Conservation (phyloP, 2,797 vertebrate species). For the Xiphophorus birchmanni region DNA sequence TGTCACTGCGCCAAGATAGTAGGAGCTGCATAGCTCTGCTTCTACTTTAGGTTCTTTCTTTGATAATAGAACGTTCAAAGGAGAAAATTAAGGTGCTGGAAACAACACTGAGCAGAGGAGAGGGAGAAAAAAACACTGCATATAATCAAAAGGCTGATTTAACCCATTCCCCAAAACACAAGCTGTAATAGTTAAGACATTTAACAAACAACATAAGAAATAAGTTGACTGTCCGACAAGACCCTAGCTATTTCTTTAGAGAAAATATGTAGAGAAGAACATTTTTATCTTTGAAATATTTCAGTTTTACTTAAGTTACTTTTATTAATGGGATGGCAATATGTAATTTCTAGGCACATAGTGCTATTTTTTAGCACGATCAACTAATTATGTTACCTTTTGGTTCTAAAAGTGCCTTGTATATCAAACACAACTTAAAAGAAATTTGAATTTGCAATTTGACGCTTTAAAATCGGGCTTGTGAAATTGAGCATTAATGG, state of each 20-base stretch:
- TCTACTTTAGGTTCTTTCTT: conserved; percentile 13
- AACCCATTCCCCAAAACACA: not conserved
- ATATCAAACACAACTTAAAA: too few relatives aligned
- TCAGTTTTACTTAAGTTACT: not conserved
- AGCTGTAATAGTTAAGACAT: not conserved
- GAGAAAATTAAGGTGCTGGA: not conserved
- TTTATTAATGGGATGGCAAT: not conserved
- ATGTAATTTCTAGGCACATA: too few relatives aligned
- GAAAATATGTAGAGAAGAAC: not conserved
- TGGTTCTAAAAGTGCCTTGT: too few relatives aligned
- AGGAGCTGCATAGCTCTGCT: conserved; percentile 6
- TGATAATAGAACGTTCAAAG: conserved; percentile 6
- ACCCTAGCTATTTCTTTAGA: not conserved
- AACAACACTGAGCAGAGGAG: conserved; percentile 1
- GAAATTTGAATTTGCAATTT: too few relatives aligned
- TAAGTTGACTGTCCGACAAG: not conserved
- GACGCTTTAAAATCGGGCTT: too few relatives aligned
- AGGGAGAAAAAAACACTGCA: not conserved
- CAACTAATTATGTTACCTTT: too few relatives aligned
- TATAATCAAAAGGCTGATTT: not conserved
- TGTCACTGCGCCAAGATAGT: conserved; percentile 44
- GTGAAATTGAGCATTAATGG: too few relatives aligned
- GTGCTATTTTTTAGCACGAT: too few relatives aligned
- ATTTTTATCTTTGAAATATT: not conserved
- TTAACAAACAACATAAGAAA: not conserved